These are phyloP conservation scores for Megalurothrips usitatus DNA, from an alignment of 2,888 invertebrate species.

Conservation along the genomic window DNA sequence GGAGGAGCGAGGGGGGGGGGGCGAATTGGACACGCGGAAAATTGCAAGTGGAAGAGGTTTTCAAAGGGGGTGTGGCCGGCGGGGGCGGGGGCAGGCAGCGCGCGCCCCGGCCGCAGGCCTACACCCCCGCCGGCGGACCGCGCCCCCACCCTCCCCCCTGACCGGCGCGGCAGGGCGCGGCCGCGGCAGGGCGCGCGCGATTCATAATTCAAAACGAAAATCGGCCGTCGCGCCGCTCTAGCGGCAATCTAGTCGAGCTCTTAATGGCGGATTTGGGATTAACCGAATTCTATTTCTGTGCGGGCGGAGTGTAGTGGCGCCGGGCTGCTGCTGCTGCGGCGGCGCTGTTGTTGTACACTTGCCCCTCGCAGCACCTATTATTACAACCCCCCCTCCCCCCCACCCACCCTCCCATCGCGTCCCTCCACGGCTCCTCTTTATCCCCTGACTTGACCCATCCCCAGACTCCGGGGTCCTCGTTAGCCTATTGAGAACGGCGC, in stretches of 20 bases:
- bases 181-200: background rate
- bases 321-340: background rate
- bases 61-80: background rate
- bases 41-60: background rate
- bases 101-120: too few relatives aligned
- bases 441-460: too few relatives aligned
- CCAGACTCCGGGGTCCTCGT: too few relatives aligned
- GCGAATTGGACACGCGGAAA: too few relatives aligned
- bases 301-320: too few relatives aligned
- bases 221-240: background rate
- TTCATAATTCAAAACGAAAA: constrained; percentile 14
- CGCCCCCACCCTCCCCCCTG: background rate
- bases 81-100: background rate
- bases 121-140: background rate
- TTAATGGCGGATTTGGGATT: constrained; percentile 10
- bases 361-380: background rate
- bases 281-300: background rate
- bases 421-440: background rate
- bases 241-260: background rate
- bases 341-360: background rate
- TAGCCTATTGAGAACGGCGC: too few relatives aligned
- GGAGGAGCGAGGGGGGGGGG: too few relatives aligned
- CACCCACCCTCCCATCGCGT: background rate
- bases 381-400: background rate
- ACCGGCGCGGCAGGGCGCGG: background rate